Evolutionary conservation across 2,797 vertebrate genomes (phyloP).

Genomic region (Enteromius afrohamiltoni): DNA sequence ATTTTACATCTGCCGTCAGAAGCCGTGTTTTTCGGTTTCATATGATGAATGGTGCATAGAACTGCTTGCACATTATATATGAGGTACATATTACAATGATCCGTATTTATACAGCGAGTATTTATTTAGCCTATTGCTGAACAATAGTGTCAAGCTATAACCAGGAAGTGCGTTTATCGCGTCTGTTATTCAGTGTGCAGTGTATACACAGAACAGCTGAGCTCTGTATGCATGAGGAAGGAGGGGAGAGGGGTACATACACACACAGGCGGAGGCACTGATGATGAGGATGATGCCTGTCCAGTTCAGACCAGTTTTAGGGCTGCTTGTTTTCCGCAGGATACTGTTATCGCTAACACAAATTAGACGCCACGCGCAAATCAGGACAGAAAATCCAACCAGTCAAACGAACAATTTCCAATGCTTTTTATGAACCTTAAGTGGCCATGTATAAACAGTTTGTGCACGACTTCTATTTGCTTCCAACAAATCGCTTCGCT

Average conservation of each 20-base stretch:
- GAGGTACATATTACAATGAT: background rate
- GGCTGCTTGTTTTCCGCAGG: conserved; percentile 63
- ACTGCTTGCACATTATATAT: background rate
- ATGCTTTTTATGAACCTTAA: background rate
- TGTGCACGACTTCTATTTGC: background rate
- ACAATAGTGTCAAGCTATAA: conserved; percentile 5
- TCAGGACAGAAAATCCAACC: background rate
- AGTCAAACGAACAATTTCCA: background rate
- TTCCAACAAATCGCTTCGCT: background rate
- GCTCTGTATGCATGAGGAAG: conserved; percentile 51
- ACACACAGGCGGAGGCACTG: conserved; percentile 43
- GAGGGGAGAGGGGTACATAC: conserved; percentile 36
- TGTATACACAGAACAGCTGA: conserved; percentile 73
- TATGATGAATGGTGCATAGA: background rate
- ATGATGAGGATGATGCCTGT: conserved; percentile 71
- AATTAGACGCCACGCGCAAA: background rate
- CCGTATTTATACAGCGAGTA: background rate
- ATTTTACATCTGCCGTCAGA: background rate
- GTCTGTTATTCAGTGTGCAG: conserved; percentile 41
- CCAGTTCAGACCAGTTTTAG: conserved; percentile 84
- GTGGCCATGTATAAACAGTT: background rate
- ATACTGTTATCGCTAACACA: conserved; percentile 39
- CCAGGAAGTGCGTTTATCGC: conserved; percentile 39
- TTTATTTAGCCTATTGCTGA: background rate
- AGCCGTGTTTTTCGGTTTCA: background rate